Percentiles rank a stretch among this genome's conserved stretches.
Conservation (phyloP, 2,888 invertebrate genomes). For the Erpobdella octoculata region DNA sequence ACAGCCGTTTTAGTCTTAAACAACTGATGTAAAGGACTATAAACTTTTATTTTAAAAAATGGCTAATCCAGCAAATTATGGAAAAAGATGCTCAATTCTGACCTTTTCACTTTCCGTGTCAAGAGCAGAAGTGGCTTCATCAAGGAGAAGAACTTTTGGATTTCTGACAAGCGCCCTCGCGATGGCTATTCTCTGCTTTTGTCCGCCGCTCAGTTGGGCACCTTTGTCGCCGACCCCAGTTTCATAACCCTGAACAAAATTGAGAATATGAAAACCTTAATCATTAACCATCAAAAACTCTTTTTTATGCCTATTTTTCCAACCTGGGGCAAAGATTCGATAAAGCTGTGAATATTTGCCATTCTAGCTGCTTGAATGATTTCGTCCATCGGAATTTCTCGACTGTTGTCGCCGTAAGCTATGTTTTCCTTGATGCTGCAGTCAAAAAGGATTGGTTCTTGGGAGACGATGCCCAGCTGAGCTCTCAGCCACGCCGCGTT, state of each 20-base stretch:
- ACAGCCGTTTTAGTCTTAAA: no score
- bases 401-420: slow-evolving; percentile 39
- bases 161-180: slow-evolving; percentile 53
- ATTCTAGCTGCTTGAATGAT: slow-evolving; percentile 37
- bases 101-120: slow-evolving; percentile 51
- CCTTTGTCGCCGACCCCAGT: slow-evolving; percentile 48
- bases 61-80: no score
- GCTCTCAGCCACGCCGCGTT: slow-evolving; percentile 60
- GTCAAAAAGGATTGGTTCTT: slow-evolving; percentile 84
- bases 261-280: background rate
- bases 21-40: no score
- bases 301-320: background rate
- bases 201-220: slow-evolving; percentile 52
- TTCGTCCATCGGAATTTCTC: slow-evolving; percentile 37
- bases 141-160: slow-evolving; percentile 51
- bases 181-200: slow-evolving; percentile 54
- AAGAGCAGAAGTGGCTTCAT: slow-evolving; percentile 53
- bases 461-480: slow-evolving; percentile 80
- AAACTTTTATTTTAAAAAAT: no score
- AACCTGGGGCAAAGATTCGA: slow-evolving; percentile 37
- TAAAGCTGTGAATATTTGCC: slow-evolving; percentile 39
- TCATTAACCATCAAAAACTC: background rate
- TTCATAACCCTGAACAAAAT: slow-evolving; percentile 43
- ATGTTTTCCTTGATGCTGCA: slow-evolving; percentile 58
- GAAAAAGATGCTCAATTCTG: background rate